These are phyloP conservation scores for Erethizon dorsatum DNA, from an alignment of 2,797 vertebrate species.

Conservation along the genomic window DNA sequence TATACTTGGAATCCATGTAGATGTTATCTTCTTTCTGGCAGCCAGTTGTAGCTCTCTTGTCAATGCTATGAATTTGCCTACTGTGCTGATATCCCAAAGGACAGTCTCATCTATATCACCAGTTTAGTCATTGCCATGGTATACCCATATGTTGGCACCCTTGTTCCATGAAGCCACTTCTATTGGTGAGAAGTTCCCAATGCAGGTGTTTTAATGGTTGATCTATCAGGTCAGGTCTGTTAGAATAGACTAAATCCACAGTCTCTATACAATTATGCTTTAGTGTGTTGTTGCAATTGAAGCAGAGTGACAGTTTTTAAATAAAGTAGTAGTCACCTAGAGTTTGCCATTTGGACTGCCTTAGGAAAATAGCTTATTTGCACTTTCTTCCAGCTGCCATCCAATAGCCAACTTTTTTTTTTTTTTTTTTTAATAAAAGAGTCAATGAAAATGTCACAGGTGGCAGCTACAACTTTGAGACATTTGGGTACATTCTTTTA, in stretches of 20 bases:
- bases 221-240: neutral
- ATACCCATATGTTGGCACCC: neutral
- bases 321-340: neutral
- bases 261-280: neutral
- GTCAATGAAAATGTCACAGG: neutral
- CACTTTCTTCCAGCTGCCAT: neutral
- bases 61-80: neutral
- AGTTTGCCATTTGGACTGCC: neutral
- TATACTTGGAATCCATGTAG: neutral
- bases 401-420: neutral
- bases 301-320: neutral
- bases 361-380: neutral
- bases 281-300: neutral
- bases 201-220: neutral
- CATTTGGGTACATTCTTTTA: neutral
- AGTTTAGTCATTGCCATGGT: neutral
- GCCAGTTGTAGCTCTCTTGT: neutral
- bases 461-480: neutral
- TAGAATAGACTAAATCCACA: neutral
- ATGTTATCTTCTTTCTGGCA: neutral
- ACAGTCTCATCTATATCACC: too few species aligned
- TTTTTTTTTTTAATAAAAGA: neutral
- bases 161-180: neutral
- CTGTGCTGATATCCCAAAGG: neutral
- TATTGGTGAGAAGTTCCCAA: neutral